phyloP scores from a whole-genome alignment of 2,113 vertebrate genomes.

The Psittacula cyanocephala region DNA sequence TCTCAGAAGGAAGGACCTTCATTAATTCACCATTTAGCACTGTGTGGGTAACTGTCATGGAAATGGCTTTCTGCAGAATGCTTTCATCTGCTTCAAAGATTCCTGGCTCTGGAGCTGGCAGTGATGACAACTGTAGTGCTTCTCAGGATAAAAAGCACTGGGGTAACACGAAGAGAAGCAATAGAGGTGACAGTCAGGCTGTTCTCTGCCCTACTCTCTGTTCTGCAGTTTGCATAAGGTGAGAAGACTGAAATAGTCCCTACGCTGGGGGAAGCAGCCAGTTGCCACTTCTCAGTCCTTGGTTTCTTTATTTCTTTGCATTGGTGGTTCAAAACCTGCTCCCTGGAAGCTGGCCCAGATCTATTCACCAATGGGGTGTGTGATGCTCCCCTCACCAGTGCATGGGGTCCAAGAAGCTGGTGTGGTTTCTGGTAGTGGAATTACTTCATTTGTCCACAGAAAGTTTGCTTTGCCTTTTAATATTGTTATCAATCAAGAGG shows the following conservation, averaged over 20 bases:
- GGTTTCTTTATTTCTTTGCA: not conserved
- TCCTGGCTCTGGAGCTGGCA: not conserved
- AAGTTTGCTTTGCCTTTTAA: conserved; percentile 9
- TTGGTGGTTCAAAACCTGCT: not conserved
- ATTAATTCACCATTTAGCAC: not conserved
- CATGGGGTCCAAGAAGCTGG: not conserved
- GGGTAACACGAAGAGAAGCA: not conserved
- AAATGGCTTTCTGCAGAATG: not conserved
- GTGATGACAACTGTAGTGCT: not conserved
- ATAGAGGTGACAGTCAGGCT: not conserved
- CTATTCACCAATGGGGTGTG: not conserved
- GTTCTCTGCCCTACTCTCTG: not conserved
- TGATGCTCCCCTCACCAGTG: not conserved
- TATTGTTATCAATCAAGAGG: conserved; percentile 21
- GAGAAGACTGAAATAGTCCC: not conserved
- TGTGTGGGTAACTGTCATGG: not conserved
- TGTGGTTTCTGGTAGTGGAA: not conserved
- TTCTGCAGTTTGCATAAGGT: not conserved
- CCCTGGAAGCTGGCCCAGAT: not conserved
- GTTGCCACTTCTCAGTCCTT: not conserved
- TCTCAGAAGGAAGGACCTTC: not conserved
- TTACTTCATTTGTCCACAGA: not conserved
- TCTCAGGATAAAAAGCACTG: not conserved
- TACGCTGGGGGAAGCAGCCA: not conserved
- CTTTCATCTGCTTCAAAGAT: not conserved